Evolutionary conservation across 92 coral and sea anemone species (phyloP).

Genomic region (Epizoanthus fatuus): DNA sequence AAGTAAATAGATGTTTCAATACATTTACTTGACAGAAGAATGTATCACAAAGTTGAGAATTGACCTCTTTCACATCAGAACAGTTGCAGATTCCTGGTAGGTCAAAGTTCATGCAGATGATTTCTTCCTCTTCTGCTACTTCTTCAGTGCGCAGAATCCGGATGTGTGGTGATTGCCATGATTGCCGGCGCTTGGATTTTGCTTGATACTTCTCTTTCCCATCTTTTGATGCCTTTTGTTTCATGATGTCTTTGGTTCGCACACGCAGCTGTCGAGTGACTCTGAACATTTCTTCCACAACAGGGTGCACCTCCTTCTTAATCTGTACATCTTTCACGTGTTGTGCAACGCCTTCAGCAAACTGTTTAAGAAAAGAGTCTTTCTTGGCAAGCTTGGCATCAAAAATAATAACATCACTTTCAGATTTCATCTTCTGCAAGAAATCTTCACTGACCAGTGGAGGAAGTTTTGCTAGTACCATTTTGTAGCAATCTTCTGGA

Average conservation of each 20-base stretch:
- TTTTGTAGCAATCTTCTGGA: constrained; percentile 20
- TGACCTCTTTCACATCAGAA: constrained; percentile 14
- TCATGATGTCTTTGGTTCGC: neutral
- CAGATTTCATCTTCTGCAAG: constrained; percentile 7
- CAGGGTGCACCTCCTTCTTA: constrained; percentile 1
- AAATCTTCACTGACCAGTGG: constrained; percentile 20
- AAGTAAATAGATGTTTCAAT: constrained; percentile 5
- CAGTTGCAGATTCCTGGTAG: neutral
- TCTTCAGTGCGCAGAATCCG: neutral
- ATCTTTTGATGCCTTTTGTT: neutral
- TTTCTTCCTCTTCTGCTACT: constrained; percentile 1
- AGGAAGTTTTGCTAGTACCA: neutral
- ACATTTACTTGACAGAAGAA: constrained; percentile 35
- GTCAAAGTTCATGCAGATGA: neutral
- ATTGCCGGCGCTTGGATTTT: neutral
- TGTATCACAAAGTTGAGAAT: constrained; percentile 7
- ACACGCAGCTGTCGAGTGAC: constrained; percentile 2
- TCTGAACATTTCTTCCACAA: constrained; percentile 20
- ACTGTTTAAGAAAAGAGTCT: constrained; percentile 8
- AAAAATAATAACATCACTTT: constrained; percentile 11
- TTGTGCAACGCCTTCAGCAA: neutral
- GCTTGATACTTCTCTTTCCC: neutral
- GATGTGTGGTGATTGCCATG: neutral
- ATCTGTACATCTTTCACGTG: constrained; percentile 18
- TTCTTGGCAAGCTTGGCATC: neutral